Base-by-base conservation (phyloP, 2,113 vertebrate genomes). In the Phrynosoma platyrhinos region DNA sequence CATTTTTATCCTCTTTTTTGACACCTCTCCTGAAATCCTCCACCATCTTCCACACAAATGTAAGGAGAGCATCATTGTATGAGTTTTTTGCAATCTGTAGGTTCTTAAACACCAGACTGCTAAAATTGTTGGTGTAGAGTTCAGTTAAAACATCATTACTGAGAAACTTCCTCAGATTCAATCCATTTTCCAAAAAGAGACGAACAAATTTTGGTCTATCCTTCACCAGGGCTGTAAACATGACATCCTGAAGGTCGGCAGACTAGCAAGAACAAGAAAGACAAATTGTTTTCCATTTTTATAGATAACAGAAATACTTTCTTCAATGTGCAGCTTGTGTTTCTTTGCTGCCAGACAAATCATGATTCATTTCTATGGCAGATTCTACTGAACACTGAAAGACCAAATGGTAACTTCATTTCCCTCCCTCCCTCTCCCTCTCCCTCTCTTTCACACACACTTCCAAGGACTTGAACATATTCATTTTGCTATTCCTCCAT, bases 161-260 rank as follows among this genome's bases (percentile, higher is more conserved):
- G 91, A 99, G 98, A 89, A 99, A 99, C 72, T 98, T 98, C 0
- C 95, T 91, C 87, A 99, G 93, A 74, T 96, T 96, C 95, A 99
- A 96, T 1, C 98, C 99, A 0, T 98, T 99, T 88, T 99, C 99
- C 95, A 99, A 95, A 58, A 99, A 97, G 66, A 99, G 98, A 14
- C 96, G 97, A 82, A 99, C 98, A 92, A 99, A 99, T 87, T 98
- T 97, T 77, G 98, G 97, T 82, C 98, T 98, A 93, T 99, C 97
- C 77, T 98, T 97, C 68, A 98, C 95, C 52, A 99, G 96, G 1
- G 99, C 98, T 0, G 97, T 98, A 87, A 98, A 97, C 98, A 99
- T 99, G 93, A 98, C 98, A 36, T 97, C 96, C 78, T 98, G 98
- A 1, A 99, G 98, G 91, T 99, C 98, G 18, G 95, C 95, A 53